Evolutionary conservation across 2,113 vertebrate species (phyloP).

Genomic region (Kobus ellipsiprymnus): DNA sequence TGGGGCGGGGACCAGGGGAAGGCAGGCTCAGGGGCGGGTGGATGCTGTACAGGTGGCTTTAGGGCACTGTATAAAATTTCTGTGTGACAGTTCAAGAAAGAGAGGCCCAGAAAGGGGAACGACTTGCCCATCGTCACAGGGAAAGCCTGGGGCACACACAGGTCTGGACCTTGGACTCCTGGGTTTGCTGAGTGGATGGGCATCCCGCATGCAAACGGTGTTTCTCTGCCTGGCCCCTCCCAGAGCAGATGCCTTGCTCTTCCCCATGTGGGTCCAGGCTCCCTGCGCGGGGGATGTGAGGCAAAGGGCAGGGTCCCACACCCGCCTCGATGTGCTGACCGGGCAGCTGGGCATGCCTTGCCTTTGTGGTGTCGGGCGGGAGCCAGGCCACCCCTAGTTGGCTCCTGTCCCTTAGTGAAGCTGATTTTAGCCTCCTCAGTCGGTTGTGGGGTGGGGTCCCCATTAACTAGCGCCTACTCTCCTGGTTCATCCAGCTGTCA

Average conservation of each 20-base stretch:
- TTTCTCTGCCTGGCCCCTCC: background rate
- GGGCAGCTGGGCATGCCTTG: accelerated
- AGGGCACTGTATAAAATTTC: background rate
- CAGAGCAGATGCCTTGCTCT: background rate
- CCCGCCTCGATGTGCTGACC: background rate
- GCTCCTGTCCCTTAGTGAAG: background rate
- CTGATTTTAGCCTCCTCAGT: background rate
- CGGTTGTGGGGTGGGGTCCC: background rate
- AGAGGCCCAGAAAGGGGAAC: background rate
- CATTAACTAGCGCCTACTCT: conserved; percentile 41
- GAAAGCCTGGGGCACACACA: background rate
- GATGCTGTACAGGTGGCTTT: too few relatives aligned
- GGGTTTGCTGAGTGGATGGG: background rate
- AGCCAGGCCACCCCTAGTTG: background rate
- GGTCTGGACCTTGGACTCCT: background rate
- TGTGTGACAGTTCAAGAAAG: background rate
- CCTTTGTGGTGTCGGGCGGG: background rate
- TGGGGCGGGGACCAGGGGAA: accelerated
- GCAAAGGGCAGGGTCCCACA: background rate
- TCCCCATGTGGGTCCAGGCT: background rate
- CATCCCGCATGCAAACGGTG: accelerated
- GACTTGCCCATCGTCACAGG: background rate
- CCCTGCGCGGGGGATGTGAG: background rate
- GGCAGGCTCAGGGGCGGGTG: too few relatives aligned
- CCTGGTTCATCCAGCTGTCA: background rate